Conservation (phyloP, 2,797 vertebrate genomes). For the Crocidura indochinensis region DNA sequence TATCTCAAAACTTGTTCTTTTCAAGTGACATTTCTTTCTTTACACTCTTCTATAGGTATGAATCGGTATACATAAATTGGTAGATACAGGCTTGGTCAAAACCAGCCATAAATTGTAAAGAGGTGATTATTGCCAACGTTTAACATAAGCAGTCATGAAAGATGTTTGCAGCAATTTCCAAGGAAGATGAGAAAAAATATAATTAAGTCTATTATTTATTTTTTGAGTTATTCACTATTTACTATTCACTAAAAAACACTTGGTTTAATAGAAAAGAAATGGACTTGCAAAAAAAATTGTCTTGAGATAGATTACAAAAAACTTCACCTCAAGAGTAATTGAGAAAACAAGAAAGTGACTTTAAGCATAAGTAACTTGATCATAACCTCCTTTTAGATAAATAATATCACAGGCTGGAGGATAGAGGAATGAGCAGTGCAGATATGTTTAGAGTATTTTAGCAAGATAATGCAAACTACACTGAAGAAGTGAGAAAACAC, state of each 20-base stretch:
- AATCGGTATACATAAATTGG: neutral
- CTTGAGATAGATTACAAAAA: neutral
- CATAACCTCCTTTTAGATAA: neutral
- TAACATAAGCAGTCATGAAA: neutral
- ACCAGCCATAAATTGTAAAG: neutral
- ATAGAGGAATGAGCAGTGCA: neutral
- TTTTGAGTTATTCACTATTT: slow-evolving; percentile 37
- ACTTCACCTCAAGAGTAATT: neutral
- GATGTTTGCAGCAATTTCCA: neutral
- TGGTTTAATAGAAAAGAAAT: neutral
- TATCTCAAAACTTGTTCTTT: neutral
- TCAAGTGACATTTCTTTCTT: neutral
- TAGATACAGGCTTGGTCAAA: neutral
- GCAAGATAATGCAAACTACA: neutral
- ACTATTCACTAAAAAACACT: no score
- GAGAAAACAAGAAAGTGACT: neutral
- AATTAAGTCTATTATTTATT: slow-evolving; percentile 26
- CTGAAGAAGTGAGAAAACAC: neutral
- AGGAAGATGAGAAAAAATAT: neutral
- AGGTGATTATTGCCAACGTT: neutral
- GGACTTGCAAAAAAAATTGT: neutral
- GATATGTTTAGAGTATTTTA: neutral
- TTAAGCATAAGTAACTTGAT: neutral
- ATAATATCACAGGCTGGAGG: neutral
- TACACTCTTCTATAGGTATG: neutral